phyloP scores from a whole-genome alignment of 1,140 invertebrate genomes.

The Lucilia cuprina region DNA sequence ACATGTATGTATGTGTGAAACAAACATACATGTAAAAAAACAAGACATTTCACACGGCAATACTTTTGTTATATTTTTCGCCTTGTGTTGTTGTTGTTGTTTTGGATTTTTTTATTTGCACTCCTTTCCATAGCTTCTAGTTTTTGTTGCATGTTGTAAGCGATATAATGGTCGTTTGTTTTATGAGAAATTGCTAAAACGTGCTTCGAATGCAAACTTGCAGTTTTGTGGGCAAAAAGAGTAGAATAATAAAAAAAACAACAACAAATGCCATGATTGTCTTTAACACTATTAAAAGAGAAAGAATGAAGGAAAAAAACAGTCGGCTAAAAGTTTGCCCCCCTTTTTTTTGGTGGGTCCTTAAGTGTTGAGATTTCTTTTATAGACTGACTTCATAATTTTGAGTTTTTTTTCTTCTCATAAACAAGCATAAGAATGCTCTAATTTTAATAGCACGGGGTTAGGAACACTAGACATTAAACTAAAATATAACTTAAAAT shows the following conservation, averaged over 20 bases:
- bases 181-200: slow-evolving; percentile 63
- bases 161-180: slow-evolving; percentile 61
- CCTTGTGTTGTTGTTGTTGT: too few relatives aligned
- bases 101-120: background rate
- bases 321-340: slow-evolving; percentile 12
- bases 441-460: background rate
- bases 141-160: slow-evolving; percentile 6
- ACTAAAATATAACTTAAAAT: background rate
- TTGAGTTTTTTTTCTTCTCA: background rate
- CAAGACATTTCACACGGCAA: background rate
- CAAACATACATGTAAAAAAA: background rate
- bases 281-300: background rate
- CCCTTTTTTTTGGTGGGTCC: background rate
- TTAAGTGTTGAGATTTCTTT: background rate
- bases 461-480: background rate
- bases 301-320: too few relatives aligned
- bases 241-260: background rate
- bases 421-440: slow-evolving; percentile 9
- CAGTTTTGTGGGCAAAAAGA: background rate
- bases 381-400: background rate
- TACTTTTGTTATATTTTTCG: background rate
- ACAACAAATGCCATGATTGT: slow-evolving; percentile 6
- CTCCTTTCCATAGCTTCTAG: background rate
- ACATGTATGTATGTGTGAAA: too few relatives aligned
- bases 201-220: slow-evolving; percentile 54